These are phyloP conservation scores for Hemichromis elongatus DNA, from an alignment of 2,113 vertebrate species.

Conservation along the genomic window DNA sequence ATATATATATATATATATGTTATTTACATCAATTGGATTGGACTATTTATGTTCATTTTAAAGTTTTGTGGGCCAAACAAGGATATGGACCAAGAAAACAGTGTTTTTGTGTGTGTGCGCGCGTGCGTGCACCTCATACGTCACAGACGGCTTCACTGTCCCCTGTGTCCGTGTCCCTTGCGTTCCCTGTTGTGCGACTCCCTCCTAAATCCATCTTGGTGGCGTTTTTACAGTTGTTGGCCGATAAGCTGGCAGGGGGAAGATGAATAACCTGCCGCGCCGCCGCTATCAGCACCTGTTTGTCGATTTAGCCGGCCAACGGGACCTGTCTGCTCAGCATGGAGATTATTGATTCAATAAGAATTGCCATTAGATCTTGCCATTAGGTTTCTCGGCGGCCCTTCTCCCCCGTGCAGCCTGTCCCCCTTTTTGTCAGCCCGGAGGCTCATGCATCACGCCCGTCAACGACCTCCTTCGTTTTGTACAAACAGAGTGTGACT, in stretches of 20 bases:
- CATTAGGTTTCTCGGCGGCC: constrained; percentile 78
- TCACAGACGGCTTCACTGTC: constrained; percentile 41
- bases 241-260: constrained; percentile 86
- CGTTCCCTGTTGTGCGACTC: constrained; percentile 24
- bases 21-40: background rate
- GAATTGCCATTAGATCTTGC: constrained; percentile 95
- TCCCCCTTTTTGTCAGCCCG: constrained; percentile 67
- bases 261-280: constrained; percentile 90
- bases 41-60: background rate
- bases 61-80: background rate
- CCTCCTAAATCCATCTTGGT: constrained; percentile 84
- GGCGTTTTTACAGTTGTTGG: constrained; percentile 86
- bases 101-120: background rate
- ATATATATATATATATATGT: background rate
- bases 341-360: constrained; percentile 99
- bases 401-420: constrained; percentile 25
- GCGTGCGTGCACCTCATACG: constrained; percentile 9
- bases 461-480: constrained; percentile 75
- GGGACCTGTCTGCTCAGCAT: constrained; percentile 91
- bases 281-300: constrained; percentile 91
- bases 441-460: constrained; percentile 83
- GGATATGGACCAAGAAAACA: background rate
- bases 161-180: constrained; percentile 33
- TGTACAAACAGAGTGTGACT: constrained; percentile 66
- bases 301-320: constrained; percentile 88